A percentile compares a stretch with the other conserved stretches of the same genome.
phyloP scores from a whole-genome alignment of 1,140 invertebrate genomes.

The Epicauta chinensis region DNA sequence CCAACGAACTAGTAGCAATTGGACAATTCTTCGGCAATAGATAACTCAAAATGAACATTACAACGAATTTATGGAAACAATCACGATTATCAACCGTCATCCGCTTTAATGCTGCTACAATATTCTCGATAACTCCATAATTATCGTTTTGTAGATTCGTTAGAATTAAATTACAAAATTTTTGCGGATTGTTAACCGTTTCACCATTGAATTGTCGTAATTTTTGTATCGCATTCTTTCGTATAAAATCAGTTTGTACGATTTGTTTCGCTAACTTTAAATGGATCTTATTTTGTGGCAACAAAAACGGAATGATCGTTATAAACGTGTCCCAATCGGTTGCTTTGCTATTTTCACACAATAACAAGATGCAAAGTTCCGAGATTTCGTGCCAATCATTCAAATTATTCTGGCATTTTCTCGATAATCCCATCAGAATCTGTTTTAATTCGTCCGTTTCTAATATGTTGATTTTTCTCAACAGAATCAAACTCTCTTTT shows the following conservation, averaged over 20 bases:
- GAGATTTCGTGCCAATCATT: slow-evolving; percentile 6
- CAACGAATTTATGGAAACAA: slow-evolving; percentile 35
- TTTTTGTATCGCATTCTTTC: not conserved
- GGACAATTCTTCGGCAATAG: slow-evolving; percentile 16
- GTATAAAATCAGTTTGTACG: slow-evolving; percentile 26
- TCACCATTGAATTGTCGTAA: too few species aligned
- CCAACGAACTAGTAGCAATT: slow-evolving; percentile 18
- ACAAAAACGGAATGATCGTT: slow-evolving; percentile 52
- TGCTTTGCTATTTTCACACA: slow-evolving; percentile 7
- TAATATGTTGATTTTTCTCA: slow-evolving; percentile 13
- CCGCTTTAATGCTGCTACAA: slow-evolving; percentile 29
- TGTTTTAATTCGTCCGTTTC: slow-evolving; percentile 14
- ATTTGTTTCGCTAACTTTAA: slow-evolving; percentile 46
- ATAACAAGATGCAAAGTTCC: slow-evolving; percentile 1
- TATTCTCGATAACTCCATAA: not conserved
- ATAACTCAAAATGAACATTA: slow-evolving; percentile 17
- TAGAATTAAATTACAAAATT: slow-evolving; percentile 15
- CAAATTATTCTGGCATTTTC: slow-evolving; percentile 20
- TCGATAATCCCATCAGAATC: slow-evolving; percentile 18
- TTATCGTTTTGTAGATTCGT: slow-evolving; percentile 3
- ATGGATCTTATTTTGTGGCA: slow-evolving; percentile 48
- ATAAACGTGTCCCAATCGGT: slow-evolving; percentile 39
- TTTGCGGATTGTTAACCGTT: too few species aligned
- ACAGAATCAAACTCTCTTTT: slow-evolving; percentile 42
- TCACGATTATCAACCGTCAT: slow-evolving; percentile 38